Conservation (phyloP, 2,113 vertebrate species). For the Bubalus kerabau region DNA sequence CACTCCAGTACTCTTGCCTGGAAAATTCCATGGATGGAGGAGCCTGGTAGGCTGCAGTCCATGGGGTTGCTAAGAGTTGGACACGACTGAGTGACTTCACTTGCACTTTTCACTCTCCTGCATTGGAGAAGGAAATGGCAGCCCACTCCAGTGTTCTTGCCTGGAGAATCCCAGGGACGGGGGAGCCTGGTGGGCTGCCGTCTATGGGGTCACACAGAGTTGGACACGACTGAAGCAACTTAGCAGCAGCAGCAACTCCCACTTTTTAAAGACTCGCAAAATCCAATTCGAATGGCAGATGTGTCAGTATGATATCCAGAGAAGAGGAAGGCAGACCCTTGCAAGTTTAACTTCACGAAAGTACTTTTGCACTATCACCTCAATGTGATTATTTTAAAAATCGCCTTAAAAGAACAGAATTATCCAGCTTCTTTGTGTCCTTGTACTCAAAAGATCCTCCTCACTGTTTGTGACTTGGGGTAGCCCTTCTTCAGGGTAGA, state of each 20-base stretch:
- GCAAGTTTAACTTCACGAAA: slow-evolving; percentile 45
- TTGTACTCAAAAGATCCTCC: slow-evolving; percentile 1
- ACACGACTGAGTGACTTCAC: no score
- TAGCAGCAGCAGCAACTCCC: neutral
- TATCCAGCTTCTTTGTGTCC: neutral
- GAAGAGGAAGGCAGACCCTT: neutral
- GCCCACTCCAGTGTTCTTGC: no score
- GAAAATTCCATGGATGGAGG: no score
- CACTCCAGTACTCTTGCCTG: no score
- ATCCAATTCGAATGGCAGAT: slow-evolving; percentile 1
- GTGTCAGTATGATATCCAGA: slow-evolving; percentile 24
- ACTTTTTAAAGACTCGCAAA: slow-evolving; percentile 28
- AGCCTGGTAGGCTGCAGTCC: no score
- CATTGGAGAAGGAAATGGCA: no score
- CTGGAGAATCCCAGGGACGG: no score
- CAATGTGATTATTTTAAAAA: slow-evolving; percentile 30
- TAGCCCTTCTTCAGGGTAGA: neutral
- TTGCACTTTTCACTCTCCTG: no score
- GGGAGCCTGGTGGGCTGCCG: no score
- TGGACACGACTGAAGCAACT: no score
- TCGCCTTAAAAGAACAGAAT: neutral
- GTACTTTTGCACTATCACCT: neutral
- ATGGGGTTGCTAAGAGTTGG: no score
- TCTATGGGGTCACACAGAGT: no score
- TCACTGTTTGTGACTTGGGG: neutral